These are phyloP conservation scores for Rhingia rostrata DNA, from an alignment of 2,888 invertebrate species.

Conservation along the genomic window DNA sequence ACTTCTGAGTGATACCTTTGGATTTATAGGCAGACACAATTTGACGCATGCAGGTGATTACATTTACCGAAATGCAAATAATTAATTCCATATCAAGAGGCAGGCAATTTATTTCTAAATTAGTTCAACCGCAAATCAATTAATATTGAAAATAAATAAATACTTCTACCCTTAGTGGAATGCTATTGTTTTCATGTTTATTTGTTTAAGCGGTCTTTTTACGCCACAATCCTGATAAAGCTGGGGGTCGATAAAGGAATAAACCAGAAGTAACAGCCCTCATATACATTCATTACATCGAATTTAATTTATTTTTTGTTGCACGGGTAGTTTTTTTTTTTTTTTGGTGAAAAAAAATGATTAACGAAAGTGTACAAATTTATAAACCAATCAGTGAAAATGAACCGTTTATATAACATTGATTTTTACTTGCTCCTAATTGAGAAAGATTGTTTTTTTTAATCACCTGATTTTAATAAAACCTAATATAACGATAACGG, in stretches of 20 bases:
- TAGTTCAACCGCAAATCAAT: slow-evolving; percentile 69
- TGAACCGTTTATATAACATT: not conserved
- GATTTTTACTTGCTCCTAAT: not conserved
- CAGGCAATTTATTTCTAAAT: slow-evolving; percentile 54
- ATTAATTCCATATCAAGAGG: slow-evolving; percentile 40
- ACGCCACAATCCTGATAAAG: slow-evolving; percentile 18
- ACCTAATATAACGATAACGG: no score
- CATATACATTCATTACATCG: slow-evolving; percentile 41
- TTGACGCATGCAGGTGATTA: slow-evolving; percentile 30
- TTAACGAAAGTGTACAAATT: slow-evolving; percentile 36
- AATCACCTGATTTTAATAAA: no score
- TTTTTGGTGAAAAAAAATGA: slow-evolving; percentile 55
- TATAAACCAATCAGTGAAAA: slow-evolving; percentile 33
- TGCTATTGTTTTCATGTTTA: slow-evolving; percentile 41
- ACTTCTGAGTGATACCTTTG: no score
- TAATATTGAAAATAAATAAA: slow-evolving; percentile 62
- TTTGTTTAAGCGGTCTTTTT: slow-evolving; percentile 41
- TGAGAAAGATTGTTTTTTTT: not conserved
- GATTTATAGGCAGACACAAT: no score
- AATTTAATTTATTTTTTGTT: slow-evolving; percentile 41
- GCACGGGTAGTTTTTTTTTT: slow-evolving; percentile 34
- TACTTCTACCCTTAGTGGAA: not conserved
- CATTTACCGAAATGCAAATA: slow-evolving; percentile 49
- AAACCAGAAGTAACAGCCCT: slow-evolving; percentile 11
- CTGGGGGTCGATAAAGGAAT: not conserved